Evolutionary conservation across 2,888 invertebrate species (phyloP), one percentile per base, ranked within the genome.

Genomic region (Formica aserva): DNA sequence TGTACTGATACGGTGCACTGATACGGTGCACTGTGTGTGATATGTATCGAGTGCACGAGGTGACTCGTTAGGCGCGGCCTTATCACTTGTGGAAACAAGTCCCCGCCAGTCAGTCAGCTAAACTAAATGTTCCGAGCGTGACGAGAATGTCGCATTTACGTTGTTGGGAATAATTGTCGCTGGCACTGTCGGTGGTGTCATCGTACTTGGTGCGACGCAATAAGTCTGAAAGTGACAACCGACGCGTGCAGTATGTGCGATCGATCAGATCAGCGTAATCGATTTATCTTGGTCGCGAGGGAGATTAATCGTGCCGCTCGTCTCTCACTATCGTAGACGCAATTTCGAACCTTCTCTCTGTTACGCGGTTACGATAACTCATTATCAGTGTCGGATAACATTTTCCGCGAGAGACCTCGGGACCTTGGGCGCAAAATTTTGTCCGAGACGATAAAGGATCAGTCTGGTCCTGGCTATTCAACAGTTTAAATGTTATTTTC

Each of bases 61-160:
- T 60, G 67, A 69, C 63, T 69, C 22, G 45, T 72, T 55, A 74
- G 81, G 65, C 72, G 81, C 48, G 74, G 60, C 13, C 66, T 84
- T 84, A 84, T 84, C 84, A 66, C 29, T 26, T 48, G 71, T 82
- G 62, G 72, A 82, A 76, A 84, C 67, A 65, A 65, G 32, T 13
- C 26, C 32, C 41, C 41, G 13, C 63, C 63, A 74, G 74, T 85
- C 84, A 81, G 87, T 87, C 65, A 77, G 74, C 52, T 60, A 77
- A 55, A 32, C 52, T 65, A 78, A 65, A 45, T 38, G 22, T 67
- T n/a, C 41, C 88, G 48, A 84, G 77, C 74, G 74, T 65, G 57
- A 45, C 66, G 81, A 83, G 84, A 78, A 89, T 82, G 76, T 89
- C 87, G 85, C 82, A 85, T 81, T 88, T 85, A 82, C 69, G 22